Conservation (phyloP, 1,140 invertebrate species). For the Eupeodes corollae region DNA sequence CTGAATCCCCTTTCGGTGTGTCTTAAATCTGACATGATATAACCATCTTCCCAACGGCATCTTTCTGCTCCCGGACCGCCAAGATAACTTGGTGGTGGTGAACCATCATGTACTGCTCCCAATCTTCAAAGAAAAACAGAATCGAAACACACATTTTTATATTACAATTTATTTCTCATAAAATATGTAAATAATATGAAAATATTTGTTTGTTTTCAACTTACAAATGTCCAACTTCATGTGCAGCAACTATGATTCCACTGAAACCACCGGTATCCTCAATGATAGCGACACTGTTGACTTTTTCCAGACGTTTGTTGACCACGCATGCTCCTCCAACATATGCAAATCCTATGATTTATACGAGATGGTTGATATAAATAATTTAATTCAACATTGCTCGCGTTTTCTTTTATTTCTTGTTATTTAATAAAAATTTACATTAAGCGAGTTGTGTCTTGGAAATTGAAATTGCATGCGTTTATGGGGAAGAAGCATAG, state of each 20-base stretch:
- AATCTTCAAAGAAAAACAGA: conserved; percentile 45
- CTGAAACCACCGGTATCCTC: conserved; percentile 93
- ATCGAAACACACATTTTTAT: not conserved
- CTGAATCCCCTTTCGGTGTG: conserved; percentile 90
- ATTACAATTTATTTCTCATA: not conserved
- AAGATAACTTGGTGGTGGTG: conserved; percentile 83
- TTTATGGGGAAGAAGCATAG: too few relatives aligned
- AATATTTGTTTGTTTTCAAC: conserved; percentile 34
- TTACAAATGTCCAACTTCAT: conserved; percentile 95
- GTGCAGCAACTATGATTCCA: conserved; percentile 90
- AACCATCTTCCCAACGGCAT: conserved; percentile 91
- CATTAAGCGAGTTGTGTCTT: not conserved
- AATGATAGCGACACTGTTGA: conserved; percentile 91
- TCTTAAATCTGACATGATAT: conserved; percentile 88
- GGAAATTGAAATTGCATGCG: too few relatives aligned
- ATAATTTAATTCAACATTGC: conserved; percentile 3
- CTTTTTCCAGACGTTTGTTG: conserved; percentile 89
- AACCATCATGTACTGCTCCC: conserved; percentile 89
- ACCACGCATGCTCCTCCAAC: conserved; percentile 92
- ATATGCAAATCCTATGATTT: conserved; percentile 77
- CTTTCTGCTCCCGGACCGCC: conserved; percentile 91
- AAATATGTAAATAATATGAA: not conserved
- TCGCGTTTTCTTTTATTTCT: conserved; percentile 14
- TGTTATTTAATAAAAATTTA: not conserved
- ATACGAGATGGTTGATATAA: not conserved